Evolutionary conservation across 2,797 vertebrate genomes (phyloP).

Genomic region (Chloroceryle inda): DNA sequence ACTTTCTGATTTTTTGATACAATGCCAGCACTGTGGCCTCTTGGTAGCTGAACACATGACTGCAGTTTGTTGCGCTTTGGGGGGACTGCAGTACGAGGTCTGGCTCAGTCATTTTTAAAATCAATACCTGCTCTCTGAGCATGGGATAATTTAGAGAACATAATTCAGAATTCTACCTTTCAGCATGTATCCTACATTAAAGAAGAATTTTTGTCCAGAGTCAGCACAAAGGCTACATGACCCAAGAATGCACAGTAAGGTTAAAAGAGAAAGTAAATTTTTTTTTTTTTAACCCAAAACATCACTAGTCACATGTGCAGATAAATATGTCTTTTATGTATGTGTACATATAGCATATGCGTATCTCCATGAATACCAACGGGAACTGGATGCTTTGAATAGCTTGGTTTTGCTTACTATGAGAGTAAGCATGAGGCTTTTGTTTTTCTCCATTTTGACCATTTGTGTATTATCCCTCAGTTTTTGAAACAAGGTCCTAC

Average conservation of each 20-base stretch:
- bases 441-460: neutral
- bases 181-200: constrained; percentile 89
- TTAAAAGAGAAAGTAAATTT: constrained; percentile 66
- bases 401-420: neutral
- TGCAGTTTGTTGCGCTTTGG: constrained; percentile 83
- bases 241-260: constrained; percentile 80
- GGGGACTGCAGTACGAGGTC: constrained; percentile 84
- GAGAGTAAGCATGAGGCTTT: neutral
- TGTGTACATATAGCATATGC: neutral
- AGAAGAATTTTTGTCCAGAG: constrained; percentile 81
- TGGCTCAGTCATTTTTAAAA: constrained; percentile 94
- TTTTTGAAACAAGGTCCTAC: neutral
- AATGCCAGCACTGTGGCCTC: constrained; percentile 79
- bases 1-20: constrained; percentile 86
- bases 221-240: constrained; percentile 83
- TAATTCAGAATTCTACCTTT: constrained; percentile 97
- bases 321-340: neutral
- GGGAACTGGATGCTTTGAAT: neutral
- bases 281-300: constrained; percentile 33
- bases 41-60: constrained; percentile 75
- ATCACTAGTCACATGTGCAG: neutral
- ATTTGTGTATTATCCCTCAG: neutral
- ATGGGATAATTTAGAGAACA: constrained; percentile 96
- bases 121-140: constrained; percentile 95
- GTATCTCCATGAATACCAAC: neutral